phyloP scores from a whole-genome alignment of 2,113 vertebrate species.

The Raja brachyura region DNA sequence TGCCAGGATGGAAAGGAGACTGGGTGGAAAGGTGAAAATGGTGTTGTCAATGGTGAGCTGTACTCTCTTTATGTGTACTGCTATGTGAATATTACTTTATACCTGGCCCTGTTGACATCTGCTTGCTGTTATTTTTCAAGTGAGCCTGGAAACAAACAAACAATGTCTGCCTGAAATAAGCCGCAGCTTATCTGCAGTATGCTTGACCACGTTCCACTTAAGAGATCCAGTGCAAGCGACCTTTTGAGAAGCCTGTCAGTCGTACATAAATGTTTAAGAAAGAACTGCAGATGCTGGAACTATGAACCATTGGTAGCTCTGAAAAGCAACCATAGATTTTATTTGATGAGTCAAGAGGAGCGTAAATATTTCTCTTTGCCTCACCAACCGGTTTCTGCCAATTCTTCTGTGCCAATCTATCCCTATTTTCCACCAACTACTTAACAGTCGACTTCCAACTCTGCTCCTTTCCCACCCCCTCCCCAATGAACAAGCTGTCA shows the following conservation, averaged over 20 bases:
- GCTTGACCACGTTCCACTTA: not conserved
- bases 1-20: no score
- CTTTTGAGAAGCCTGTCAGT: not conserved
- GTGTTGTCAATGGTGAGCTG: not conserved
- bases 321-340: not conserved
- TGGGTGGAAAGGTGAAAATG: no score
- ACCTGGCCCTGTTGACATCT: not conserved
- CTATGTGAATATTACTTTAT: not conserved
- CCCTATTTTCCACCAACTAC: no score
- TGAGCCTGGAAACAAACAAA: not conserved
- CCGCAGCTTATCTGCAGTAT: not conserved
- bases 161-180: not conserved
- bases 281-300: no score
- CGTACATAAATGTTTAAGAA: not conserved
- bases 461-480: not conserved
- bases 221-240: not conserved
- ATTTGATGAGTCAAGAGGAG: not conserved
- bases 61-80: not conserved
- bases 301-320: not conserved
- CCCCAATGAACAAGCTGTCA: not conserved
- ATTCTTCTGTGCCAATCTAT: not conserved
- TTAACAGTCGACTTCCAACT: not conserved
- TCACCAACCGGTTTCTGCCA: not conserved
- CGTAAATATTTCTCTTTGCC: not conserved
- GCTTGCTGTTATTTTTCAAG: not conserved